phyloP scores from a whole-genome alignment of 2,113 vertebrate genomes.

The Chloroceryle aenea region DNA sequence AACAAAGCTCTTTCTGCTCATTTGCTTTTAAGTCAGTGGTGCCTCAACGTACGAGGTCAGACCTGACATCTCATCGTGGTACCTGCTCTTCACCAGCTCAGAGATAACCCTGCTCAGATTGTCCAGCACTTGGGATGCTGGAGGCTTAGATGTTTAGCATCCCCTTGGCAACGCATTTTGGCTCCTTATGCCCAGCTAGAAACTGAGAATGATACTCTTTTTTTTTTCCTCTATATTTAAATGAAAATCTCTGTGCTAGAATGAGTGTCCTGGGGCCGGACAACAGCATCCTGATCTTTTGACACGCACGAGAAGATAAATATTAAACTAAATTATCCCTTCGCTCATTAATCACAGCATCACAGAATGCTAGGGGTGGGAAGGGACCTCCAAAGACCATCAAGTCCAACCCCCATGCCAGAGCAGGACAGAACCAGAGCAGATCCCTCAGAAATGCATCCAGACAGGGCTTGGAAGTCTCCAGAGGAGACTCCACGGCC shows the following conservation, averaged over 20 bases:
- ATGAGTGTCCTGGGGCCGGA: not conserved
- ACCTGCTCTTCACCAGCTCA: not conserved
- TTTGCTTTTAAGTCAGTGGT: not conserved
- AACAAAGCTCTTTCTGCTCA: accelerated
- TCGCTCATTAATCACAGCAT: not conserved
- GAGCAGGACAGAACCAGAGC: too few relatives aligned
- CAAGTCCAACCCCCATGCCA: too few relatives aligned
- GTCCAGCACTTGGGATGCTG: not conserved
- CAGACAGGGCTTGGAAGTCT: too few relatives aligned
- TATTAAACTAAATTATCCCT: not conserved
- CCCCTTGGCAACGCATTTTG: not conserved
- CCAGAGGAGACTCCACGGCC: too few relatives aligned
- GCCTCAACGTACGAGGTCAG: not conserved
- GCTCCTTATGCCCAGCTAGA: not conserved
- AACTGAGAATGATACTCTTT: not conserved
- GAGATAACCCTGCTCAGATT: not conserved
- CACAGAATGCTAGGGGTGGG: too few relatives aligned
- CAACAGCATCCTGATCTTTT: not conserved
- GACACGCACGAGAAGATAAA: not conserved
- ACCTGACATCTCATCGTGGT: accelerated
- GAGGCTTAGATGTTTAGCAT: not conserved
- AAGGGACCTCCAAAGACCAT: too few relatives aligned
- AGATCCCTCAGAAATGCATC: too few relatives aligned
- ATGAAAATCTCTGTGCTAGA: not conserved
- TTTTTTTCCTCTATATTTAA: not conserved